A percentile compares a stretch with the other conserved stretches of the same genome.
Evolutionary conservation across 2,113 vertebrate species (phyloP).

Genomic region (Propithecus coquereli): DNA sequence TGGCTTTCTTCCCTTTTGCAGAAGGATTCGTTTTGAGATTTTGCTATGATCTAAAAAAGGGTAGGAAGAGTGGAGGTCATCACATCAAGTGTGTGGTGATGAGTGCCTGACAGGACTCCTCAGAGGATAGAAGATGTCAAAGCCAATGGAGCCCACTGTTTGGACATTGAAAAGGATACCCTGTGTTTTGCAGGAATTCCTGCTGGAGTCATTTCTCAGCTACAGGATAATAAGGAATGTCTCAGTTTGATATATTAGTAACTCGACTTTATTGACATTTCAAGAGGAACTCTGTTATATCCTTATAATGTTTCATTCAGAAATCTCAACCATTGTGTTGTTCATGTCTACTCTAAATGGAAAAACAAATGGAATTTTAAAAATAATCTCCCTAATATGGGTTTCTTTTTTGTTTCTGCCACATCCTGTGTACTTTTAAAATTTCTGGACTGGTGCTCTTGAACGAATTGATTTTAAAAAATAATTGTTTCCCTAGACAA

Average conservation of each 20-base stretch:
- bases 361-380: neutral
- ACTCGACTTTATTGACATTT: neutral
- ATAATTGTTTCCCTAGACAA: neutral
- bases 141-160: neutral
- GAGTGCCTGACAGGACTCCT: neutral
- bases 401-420: neutral
- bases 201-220: neutral
- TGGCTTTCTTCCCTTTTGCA: constrained; percentile 51
- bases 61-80: too few species aligned
- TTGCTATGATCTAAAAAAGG: neutral
- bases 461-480: neutral
- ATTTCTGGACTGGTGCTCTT: neutral
- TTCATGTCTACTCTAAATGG: neutral
- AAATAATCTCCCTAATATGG: neutral
- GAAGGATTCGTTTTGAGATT: neutral
- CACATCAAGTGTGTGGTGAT: neutral
- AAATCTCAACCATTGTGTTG: neutral
- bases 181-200: neutral
- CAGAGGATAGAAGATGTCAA: neutral
- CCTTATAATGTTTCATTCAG: neutral
- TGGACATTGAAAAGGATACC: neutral
- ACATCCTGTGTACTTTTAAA: neutral
- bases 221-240: neutral
- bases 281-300: neutral
- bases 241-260: neutral